Evolutionary conservation across 1,140 invertebrate species (phyloP), one percentile per base, ranked within the genome.

Genomic region (Drosophila pseudoobscura): DNA sequence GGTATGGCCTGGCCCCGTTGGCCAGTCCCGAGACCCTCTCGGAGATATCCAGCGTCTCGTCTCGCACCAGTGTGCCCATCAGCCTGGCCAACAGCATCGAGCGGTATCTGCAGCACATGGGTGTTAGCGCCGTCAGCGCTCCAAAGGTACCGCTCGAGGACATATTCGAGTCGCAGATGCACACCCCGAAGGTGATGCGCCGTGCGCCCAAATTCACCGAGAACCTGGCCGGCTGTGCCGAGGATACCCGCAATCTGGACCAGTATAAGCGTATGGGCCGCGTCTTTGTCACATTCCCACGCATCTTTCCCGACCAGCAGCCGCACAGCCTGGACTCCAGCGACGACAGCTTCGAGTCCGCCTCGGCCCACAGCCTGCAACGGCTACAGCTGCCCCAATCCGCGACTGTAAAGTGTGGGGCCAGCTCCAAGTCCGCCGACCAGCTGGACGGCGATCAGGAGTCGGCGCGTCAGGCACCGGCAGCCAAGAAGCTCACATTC

Each of bases 21-120:
- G 97, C 97, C 1, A 96, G 96, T 26, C 96, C 97, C 1, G 96
- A 98, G 90, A 97, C 96, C 1, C 89, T 97, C 2, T 97, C 96
- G 0, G 96, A 97, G 90, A 94, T 96, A 5, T 97, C 96, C 0
- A 95, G 94, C 74, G 94, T 94, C 31, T 93, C 92, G 61, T 94
- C 93, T 7, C 90, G 93, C 63, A 92, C 92, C 39, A 93, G 92
- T 62, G 90, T 92, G 13, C 80, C 91, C 15, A 84, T 91, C 20
- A 91, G 88, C 73, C 57, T 92, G 45, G 90, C 89, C 50, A 90
- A 92, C 53, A 90, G 84, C 58, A 91, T 92, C 17, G 91, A 92
- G 46, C 77, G 80, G 17, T 92, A 91, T 62, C 65, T 89, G 52
- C 88, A 92, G 61, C 71, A 92, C 52, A 64, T 91, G 82, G 75